Evolutionary conservation across 2,113 vertebrate species (phyloP).

Genomic region (Zosterops japonicus): DNA sequence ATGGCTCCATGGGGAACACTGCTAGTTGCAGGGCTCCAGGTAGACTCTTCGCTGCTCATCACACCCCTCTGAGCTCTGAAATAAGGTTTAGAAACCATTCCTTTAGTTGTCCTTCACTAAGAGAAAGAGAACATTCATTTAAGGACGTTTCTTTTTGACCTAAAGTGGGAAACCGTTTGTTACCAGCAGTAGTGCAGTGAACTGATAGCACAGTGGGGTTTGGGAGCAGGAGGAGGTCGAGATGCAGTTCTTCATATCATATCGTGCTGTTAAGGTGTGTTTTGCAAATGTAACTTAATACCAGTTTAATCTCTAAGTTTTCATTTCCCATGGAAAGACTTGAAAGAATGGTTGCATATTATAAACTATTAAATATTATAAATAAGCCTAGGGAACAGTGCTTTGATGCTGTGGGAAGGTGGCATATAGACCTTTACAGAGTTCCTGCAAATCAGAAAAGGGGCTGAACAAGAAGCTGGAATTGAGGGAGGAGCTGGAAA

Average conservation of each 20-base stretch:
- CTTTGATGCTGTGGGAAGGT: background rate
- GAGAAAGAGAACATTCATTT: background rate
- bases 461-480: background rate
- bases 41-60: background rate
- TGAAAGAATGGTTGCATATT: background rate
- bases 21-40: background rate
- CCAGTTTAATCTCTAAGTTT: background rate
- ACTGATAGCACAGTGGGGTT: background rate
- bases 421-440: background rate
- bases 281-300: background rate
- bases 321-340: background rate
- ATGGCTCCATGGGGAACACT: background rate
- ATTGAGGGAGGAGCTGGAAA: background rate
- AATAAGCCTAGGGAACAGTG: background rate
- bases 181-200: background rate
- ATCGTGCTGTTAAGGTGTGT: accelerated
- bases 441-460: background rate
- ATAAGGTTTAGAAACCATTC: background rate
- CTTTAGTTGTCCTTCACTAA: background rate
- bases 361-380: background rate
- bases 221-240: background rate
- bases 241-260: background rate
- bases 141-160: background rate
- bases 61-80: background rate
- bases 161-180: background rate